Conservation (phyloP, 2,888 invertebrate species). For the Tenthredo livida region DNA sequence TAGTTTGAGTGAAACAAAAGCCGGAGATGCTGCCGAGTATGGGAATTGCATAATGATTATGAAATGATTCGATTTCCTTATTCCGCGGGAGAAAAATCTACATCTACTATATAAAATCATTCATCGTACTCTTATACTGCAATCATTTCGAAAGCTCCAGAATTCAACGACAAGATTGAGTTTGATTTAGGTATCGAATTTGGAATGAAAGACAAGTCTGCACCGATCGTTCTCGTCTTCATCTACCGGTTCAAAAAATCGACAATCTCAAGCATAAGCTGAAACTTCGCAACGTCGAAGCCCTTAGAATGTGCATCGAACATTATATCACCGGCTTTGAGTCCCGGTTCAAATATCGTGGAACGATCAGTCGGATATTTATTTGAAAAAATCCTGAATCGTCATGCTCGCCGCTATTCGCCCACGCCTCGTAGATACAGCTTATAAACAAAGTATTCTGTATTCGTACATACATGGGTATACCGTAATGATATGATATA, state of each 20-base stretch:
- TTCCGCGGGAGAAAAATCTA: neutral
- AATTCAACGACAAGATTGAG: constrained; percentile 9
- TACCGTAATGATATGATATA: neutral
- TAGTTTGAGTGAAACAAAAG: constrained; percentile 30
- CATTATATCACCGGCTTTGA: neutral
- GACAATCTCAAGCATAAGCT: constrained; percentile 1
- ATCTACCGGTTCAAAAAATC: neutral
- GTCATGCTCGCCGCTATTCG: constrained; percentile 20
- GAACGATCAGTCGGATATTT: neutral
- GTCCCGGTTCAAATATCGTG: neutral
- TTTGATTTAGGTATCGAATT: constrained; percentile 2
- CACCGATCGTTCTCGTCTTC: too few relatives aligned
- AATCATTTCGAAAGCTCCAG: neutral
- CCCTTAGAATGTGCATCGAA: neutral
- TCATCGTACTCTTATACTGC: neutral
- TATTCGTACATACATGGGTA: neutral
- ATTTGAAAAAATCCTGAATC: neutral
- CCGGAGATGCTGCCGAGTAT: neutral
- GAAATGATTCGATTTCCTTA: neutral
- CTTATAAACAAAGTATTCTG: neutral
- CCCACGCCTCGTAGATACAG: neutral
- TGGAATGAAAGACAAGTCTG: constrained; percentile 1
- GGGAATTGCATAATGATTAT: constrained; percentile 16
- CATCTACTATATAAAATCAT: neutral
- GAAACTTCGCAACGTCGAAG: neutral